Evolutionary conservation across 2,797 vertebrate genomes (phyloP).

Genomic region (Columba guinea): DNA sequence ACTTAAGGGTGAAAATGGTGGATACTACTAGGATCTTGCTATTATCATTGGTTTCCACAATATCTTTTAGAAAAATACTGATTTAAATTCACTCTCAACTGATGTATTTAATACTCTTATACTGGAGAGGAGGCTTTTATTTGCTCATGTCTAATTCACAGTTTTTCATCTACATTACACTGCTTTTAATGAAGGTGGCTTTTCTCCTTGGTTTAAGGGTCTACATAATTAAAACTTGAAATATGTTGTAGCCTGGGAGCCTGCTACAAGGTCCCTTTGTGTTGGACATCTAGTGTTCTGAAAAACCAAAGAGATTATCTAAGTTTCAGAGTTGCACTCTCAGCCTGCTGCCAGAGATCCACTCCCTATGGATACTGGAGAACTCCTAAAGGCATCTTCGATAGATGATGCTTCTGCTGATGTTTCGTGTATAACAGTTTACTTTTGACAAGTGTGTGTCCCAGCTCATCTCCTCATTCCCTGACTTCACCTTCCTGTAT

Average conservation of each 20-base stretch:
- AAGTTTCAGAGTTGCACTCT: not conserved
- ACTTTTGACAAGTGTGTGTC: not conserved
- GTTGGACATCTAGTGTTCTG: not conserved
- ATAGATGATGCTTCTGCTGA: not conserved
- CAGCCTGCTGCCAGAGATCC: not conserved
- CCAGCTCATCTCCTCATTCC: not conserved
- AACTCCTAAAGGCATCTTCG: not conserved
- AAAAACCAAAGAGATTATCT: not conserved
- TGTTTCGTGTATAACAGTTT: not conserved
- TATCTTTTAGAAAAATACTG: not conserved
- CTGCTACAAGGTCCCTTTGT: not conserved
- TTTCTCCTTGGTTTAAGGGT: not conserved
- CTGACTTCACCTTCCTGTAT: not conserved
- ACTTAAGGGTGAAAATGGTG: not conserved
- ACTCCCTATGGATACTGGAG: not conserved
- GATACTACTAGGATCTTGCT: not conserved
- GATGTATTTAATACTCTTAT: not conserved
- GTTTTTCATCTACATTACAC: not conserved
- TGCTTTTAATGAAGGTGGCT: not conserved
- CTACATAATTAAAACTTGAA: not conserved
- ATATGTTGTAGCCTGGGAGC: not conserved
- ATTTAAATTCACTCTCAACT: not conserved
- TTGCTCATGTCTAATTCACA: not conserved
- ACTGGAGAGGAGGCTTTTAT: not conserved
- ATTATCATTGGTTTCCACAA: not conserved